These are phyloP conservation scores for Tiliacea citrago DNA, from an alignment of 2,888 invertebrate species.

Conservation along the genomic window DNA sequence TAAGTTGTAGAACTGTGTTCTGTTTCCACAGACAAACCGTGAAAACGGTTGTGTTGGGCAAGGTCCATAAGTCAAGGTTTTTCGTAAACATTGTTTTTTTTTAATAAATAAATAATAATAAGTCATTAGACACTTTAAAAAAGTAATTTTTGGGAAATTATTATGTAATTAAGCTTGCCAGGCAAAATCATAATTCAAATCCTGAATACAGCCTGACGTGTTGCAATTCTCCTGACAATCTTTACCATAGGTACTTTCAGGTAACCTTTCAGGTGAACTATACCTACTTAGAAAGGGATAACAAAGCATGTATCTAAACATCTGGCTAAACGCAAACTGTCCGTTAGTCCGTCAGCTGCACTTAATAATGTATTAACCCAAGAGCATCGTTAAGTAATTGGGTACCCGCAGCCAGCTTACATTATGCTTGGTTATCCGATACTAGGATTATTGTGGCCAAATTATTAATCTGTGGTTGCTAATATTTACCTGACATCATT, in stretches of 20 bases:
- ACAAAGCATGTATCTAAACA: not conserved
- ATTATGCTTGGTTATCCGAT: conserved; percentile 7
- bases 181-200: not conserved
- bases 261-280: not conserved
- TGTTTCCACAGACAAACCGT: too few relatives aligned
- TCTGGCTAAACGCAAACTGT: conserved; percentile 12
- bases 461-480: conserved; percentile 10
- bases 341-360: conserved; percentile 39
- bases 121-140: not conserved
- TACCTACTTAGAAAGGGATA: not conserved
- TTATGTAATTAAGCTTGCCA: not conserved
- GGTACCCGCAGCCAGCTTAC: conserved; percentile 11
- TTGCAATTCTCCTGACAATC: not conserved
- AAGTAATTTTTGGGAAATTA: not conserved
- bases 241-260: not conserved
- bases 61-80: too few relatives aligned
- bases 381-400: conserved; percentile 42
- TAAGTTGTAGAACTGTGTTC: too few relatives aligned
- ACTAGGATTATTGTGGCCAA: not conserved
- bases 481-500: not conserved
- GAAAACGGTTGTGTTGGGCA: too few relatives aligned
- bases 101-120: too few relatives aligned
- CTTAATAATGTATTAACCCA: conserved; percentile 53
- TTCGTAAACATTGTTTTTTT: too few relatives aligned
- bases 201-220: not conserved